Evolutionary conservation across 2,113 vertebrate genomes (phyloP).

Genomic region (Perca fluviatilis): DNA sequence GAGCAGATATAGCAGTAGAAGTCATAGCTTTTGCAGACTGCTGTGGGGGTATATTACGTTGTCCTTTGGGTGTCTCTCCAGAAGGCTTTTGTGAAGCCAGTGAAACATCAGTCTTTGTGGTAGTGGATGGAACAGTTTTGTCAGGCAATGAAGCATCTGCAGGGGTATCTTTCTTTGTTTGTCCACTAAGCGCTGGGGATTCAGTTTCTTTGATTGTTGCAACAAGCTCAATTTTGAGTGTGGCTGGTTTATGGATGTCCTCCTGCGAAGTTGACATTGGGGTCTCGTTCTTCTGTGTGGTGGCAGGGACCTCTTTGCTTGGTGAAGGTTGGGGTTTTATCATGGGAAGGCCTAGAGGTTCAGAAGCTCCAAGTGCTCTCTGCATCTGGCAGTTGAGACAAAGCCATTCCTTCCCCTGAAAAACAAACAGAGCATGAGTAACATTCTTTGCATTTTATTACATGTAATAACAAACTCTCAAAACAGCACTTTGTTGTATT

Average conservation of each 20-base stretch:
- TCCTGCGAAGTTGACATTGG: slow-evolving; percentile 20
- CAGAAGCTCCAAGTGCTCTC: slow-evolving; percentile 89
- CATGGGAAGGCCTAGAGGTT: slow-evolving; percentile 81
- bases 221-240: slow-evolving; percentile 44
- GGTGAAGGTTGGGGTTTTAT: slow-evolving; percentile 78
- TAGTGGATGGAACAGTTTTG: slow-evolving; percentile 47
- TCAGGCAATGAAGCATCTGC: slow-evolving; percentile 51
- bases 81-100: slow-evolving; percentile 41
- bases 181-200: background rate
- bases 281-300: slow-evolving; percentile 34
- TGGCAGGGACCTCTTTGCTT: slow-evolving; percentile 71
- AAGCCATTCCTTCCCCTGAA: slow-evolving; percentile 92
- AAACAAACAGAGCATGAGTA: slow-evolving; percentile 30
- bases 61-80: slow-evolving; percentile 56
- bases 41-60: slow-evolving; percentile 50
- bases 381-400: slow-evolving; percentile 97
- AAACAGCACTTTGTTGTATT: background rate
- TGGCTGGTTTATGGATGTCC: slow-evolving; percentile 26
- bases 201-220: slow-evolving; percentile 38
- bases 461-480: background rate
- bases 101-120: slow-evolving; percentile 37
- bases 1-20: slow-evolving; percentile 68
- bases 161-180: slow-evolving; percentile 42
- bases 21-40: slow-evolving; percentile 63
- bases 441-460: background rate